Evolutionary conservation across 2,797 vertebrate species (phyloP).

Genomic region (Rhinoraja longicauda): DNA sequence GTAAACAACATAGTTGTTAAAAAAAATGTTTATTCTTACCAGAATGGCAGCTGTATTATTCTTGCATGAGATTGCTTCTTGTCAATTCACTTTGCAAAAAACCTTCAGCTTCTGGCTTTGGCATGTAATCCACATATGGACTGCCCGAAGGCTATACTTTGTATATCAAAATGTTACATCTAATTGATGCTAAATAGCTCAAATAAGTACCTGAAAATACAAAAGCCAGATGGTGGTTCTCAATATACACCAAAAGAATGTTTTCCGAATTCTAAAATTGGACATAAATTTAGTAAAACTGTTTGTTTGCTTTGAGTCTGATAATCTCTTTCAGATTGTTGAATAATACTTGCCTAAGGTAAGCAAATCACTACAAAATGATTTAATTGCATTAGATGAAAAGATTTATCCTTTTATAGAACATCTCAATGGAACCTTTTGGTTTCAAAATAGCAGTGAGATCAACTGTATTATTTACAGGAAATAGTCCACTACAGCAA

Average conservation of each 20-base stretch:
- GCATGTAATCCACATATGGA: slow-evolving; percentile 27
- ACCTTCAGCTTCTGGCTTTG: neutral
- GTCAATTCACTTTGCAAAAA: neutral
- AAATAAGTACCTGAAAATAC: slow-evolving; percentile 33
- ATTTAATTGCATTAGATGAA: neutral
- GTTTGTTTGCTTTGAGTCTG: slow-evolving; percentile 24
- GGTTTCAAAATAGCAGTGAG: neutral
- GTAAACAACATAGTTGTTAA: neutral
- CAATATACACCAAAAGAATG: slow-evolving; percentile 25
- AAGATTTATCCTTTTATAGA: neutral
- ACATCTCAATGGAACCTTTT: neutral
- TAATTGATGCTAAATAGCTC: slow-evolving; percentile 34
- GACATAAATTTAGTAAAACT: neutral
- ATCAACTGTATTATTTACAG: neutral
- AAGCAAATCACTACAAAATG: neutral
- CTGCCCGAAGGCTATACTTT: slow-evolving; percentile 15
- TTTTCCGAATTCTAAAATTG: slow-evolving; percentile 36
- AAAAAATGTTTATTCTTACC: neutral
- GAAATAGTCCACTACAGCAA: neutral
- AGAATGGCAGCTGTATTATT: neutral
- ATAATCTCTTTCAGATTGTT: slow-evolving; percentile 36
- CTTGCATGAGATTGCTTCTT: neutral
- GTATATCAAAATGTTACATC: slow-evolving; percentile 32
- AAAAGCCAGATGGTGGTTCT: slow-evolving; percentile 26
- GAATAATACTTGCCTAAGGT: neutral